Evolutionary conservation across 2,888 invertebrate genomes (phyloP).

Genomic region (Acleris sparsana): DNA sequence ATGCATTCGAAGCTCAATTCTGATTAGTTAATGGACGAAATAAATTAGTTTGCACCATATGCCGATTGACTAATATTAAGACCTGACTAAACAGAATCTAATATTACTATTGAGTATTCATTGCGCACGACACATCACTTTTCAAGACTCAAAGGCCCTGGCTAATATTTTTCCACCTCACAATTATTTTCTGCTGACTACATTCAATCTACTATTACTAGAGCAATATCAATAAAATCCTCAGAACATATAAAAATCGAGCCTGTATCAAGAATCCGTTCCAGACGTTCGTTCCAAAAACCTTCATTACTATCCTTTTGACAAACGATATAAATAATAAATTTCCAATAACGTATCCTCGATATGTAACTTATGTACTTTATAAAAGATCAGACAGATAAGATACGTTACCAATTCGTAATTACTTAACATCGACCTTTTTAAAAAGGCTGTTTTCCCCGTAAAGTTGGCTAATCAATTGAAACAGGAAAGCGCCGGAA

Average conservation of each 20-base stretch:
- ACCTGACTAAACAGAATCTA: no score
- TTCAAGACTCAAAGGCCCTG: no score
- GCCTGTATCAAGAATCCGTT: neutral
- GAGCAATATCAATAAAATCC: no score
- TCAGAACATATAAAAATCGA: neutral
- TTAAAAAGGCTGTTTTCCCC: conserved; percentile 32
- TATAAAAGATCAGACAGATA: neutral
- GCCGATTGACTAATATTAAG: conserved; percentile 1
- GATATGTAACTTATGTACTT: conserved; percentile 2
- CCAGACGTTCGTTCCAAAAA: neutral
- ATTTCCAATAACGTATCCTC: conserved; percentile 13
- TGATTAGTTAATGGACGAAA: conserved; percentile 24
- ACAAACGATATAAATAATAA: conserved; percentile 22
- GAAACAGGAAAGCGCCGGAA: conserved; percentile 20
- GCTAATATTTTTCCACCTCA: no score
- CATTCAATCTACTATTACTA: no score
- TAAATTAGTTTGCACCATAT: conserved; percentile 6
- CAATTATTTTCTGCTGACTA: no score
- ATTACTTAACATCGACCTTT: conserved; percentile 34
- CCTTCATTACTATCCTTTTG: neutral
- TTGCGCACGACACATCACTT: no score
- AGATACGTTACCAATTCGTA: conserved; percentile 14
- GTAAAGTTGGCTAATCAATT: conserved; percentile 26
- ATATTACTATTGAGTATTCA: no score
- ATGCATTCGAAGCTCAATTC: conserved; percentile 1